Evolutionary conservation across 2,888 invertebrate genomes (phyloP).

Genomic region (Drosophila cognata): DNA sequence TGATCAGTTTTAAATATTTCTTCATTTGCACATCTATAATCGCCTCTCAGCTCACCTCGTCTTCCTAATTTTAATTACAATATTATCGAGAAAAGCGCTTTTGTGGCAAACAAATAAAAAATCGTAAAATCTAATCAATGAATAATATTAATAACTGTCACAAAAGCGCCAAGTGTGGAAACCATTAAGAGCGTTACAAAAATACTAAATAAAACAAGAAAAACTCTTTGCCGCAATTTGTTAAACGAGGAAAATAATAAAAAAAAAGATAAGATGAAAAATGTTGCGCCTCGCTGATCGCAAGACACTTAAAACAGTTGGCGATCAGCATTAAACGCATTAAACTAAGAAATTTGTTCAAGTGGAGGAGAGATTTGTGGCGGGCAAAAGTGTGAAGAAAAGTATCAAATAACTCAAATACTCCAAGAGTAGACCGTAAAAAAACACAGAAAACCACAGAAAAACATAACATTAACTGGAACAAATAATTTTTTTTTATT

Average conservation of each 20-base stretch:
- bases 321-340: slow-evolving; percentile 46
- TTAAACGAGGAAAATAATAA: slow-evolving; percentile 4
- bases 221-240: slow-evolving; percentile 36
- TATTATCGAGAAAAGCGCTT: slow-evolving; percentile 16
- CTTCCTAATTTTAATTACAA: slow-evolving; percentile 45
- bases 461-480: slow-evolving; percentile 42
- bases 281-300: slow-evolving; percentile 19
- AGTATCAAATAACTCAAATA: slow-evolving; percentile 73
- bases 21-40: background rate
- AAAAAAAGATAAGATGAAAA: slow-evolving; percentile 14
- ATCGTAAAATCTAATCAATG: slow-evolving; percentile 70
- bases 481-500: slow-evolving; percentile 28
- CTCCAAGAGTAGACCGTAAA: slow-evolving; percentile 29
- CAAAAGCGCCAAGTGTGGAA: slow-evolving; percentile 74
- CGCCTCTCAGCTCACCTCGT: background rate
- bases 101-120: slow-evolving; percentile 10
- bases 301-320: slow-evolving; percentile 60
- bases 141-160: slow-evolving; percentile 57
- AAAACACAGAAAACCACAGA: slow-evolving; percentile 1
- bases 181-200: slow-evolving; percentile 59
- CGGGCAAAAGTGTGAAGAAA: slow-evolving; percentile 71
- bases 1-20: background rate
- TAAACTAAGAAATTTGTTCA: slow-evolving; percentile 56
- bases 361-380: slow-evolving; percentile 41
- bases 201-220: slow-evolving; percentile 36